phyloP scores from a whole-genome alignment of 2,888 invertebrate species.

The Alcis repandata region DNA sequence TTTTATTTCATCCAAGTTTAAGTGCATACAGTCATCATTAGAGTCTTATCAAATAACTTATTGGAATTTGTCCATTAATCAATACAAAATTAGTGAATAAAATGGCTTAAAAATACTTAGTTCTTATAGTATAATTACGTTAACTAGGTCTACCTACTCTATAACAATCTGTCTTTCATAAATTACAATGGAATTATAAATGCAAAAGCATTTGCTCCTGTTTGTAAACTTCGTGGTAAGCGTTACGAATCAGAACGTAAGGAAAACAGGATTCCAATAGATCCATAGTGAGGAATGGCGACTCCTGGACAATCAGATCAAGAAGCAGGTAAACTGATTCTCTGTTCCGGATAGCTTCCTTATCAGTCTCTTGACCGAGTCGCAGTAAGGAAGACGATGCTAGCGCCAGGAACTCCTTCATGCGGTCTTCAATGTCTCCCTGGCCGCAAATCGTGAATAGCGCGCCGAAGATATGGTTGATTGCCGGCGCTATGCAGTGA shows the following conservation, averaged over 20 bases:
- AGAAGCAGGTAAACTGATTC: conserved; percentile 98
- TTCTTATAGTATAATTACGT: conserved; percentile 4
- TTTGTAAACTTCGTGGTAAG: conserved; percentile 98
- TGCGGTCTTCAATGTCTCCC: conserved; percentile 98
- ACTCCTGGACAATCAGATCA: conserved; percentile 99
- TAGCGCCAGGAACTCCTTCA: conserved; percentile 97
- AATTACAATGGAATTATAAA: conserved; percentile 65
- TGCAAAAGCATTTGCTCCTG: conserved; percentile 90
- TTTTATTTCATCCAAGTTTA: not conserved
- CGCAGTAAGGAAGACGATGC: conserved; percentile 98
- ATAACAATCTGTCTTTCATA: conserved; percentile 51
- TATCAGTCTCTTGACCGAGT: conserved; percentile 97
- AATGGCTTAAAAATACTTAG: conserved; percentile 18
- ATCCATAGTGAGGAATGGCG: conserved; percentile 99
- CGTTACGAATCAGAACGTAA: conserved; percentile 98
- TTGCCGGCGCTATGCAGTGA: conserved; percentile 98
- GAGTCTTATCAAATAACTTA: conserved; percentile 38
- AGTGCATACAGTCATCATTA: conserved; percentile 33
- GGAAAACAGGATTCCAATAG: conserved; percentile 99
- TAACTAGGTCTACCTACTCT: conserved; percentile 28
- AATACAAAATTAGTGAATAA: conserved; percentile 23
- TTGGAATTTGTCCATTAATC: conserved; percentile 30
- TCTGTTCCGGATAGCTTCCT: conserved; percentile 96
- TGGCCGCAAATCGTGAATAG: conserved; percentile 98
- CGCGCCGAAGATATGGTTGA: conserved; percentile 98